phyloP scores from a whole-genome alignment of 2,113 vertebrate species.

The Ammodytes marinus region DNA sequence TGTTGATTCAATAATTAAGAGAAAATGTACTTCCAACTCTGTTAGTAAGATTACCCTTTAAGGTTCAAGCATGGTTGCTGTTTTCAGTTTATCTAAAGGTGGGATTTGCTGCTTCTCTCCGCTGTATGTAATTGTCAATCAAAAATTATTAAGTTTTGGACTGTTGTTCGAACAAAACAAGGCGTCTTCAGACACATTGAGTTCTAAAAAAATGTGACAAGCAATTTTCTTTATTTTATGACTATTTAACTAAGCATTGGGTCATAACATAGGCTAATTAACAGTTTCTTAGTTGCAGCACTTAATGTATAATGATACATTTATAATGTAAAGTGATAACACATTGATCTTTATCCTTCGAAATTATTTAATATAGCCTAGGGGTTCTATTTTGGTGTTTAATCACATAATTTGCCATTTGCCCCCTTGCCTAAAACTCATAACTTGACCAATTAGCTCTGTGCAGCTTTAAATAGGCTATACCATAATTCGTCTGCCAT shows the following conservation, averaged over 20 bases:
- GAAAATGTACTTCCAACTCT: not conserved
- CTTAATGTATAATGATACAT: no score
- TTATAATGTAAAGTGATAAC: not conserved
- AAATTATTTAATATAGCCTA: not conserved
- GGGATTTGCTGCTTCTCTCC: not conserved
- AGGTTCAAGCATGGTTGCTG: not conserved
- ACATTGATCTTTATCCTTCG: not conserved
- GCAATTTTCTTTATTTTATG: not conserved
- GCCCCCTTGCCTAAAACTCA: not conserved
- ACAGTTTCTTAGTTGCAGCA: not conserved
- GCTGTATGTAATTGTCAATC: not conserved
- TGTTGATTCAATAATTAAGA: not conserved
- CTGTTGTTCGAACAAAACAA: not conserved
- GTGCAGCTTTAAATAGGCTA: constrained; percentile 16
- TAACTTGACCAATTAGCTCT: not conserved
- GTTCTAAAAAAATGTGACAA: not conserved
- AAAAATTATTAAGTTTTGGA: not conserved
- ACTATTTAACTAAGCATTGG: not conserved
- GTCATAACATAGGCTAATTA: not conserved
- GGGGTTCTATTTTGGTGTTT: not conserved
- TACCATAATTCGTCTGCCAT: not conserved
- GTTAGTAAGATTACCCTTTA: not conserved
- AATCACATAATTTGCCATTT: constrained; percentile 4
- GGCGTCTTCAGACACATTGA: not conserved
- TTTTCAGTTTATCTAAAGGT: not conserved